These are phyloP conservation scores for Stegodyphus dumicola DNA, from an alignment of 1,140 invertebrate genomes.

Conservation along the genomic window DNA sequence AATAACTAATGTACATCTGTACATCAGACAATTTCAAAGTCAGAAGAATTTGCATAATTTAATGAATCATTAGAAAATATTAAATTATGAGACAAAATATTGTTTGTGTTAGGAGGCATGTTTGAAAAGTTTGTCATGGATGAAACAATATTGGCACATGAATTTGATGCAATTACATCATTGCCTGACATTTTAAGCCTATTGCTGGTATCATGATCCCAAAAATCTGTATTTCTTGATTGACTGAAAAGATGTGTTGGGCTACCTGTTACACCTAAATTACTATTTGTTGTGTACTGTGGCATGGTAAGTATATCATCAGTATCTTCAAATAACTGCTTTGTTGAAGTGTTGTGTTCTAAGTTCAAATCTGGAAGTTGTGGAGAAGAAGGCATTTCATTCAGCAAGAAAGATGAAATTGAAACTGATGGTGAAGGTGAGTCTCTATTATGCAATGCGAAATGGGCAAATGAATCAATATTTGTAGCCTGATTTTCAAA, in stretches of 20 bases:
- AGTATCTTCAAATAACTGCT: conserved; percentile 23
- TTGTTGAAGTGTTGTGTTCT: not conserved
- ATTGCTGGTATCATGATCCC: not conserved
- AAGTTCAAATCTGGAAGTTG: not conserved
- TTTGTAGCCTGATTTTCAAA: not conserved
- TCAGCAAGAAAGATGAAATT: not conserved
- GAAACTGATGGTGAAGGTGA: not conserved
- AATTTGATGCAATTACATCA: not conserved
- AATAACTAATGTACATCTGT: too few species aligned
- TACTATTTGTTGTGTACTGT: not conserved
- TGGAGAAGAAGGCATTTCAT: not conserved
- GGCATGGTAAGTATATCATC: conserved; percentile 17
- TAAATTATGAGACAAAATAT: not conserved
- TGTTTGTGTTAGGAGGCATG: not conserved
- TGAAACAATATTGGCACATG: conserved; percentile 14
- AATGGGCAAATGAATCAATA: not conserved
- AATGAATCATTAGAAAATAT: conserved; percentile 35
- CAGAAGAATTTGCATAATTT: conserved; percentile 24
- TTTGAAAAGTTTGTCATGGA: not conserved
- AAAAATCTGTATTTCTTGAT: not conserved
- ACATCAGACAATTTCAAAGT: not conserved
- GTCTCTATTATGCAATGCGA: conserved; percentile 12
- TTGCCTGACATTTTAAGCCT: not conserved
- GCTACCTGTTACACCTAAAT: not conserved
- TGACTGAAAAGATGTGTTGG: conserved; percentile 22